Base-by-base conservation (phyloP, 2,888 invertebrate genomes). In the Acanthacorydalis orientalis region DNA sequence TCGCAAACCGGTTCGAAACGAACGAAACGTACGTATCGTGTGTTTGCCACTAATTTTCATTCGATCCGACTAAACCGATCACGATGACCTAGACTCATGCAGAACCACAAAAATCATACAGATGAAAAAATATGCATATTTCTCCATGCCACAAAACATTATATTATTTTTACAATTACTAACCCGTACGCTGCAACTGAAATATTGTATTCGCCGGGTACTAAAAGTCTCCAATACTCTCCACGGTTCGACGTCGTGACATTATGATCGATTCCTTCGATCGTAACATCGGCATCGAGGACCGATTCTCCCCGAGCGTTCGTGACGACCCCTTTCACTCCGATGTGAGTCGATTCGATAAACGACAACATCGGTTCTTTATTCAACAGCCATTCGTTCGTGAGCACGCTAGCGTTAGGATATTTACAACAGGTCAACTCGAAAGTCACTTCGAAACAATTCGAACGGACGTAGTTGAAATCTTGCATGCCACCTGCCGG, bases 391-490 rank as follows among this genome's bases (percentile, higher is more conserved):
- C 97, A 98, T 68, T 85, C 86, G 2, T 65, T 60, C 0, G 80
- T 73, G 57, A 97, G 65, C n/a, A 75, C 70, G 0, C 65, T 64
- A 0, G 84, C 81, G 0, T 59, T 51, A 0, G 98, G 98, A 64
- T 78, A 97, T 68, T 98, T 98, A 69, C 87, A 87, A 68, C 98
- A 98, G 40, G 91, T 90, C 57, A 98, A 66, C 64, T 99, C 98
- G 57, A 98, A 79, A 0, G 98, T 98, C 49, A 98, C 80, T 64
- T 98, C 98, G 63, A 93, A 90, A 62, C 93, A 90, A 68, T 96
- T 97, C 2, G 90, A 90, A 60, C 85, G 78, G 4, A 88, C 75
- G 65, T 98, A 98, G 70, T 97, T 98, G 71, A 89, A 99, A 68
- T 98, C 98, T 68, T 89, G 89, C 97, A 98, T 98, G 40, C 97